Conservation (phyloP, 2,888 invertebrate species). For the Bombylius discolor region DNA sequence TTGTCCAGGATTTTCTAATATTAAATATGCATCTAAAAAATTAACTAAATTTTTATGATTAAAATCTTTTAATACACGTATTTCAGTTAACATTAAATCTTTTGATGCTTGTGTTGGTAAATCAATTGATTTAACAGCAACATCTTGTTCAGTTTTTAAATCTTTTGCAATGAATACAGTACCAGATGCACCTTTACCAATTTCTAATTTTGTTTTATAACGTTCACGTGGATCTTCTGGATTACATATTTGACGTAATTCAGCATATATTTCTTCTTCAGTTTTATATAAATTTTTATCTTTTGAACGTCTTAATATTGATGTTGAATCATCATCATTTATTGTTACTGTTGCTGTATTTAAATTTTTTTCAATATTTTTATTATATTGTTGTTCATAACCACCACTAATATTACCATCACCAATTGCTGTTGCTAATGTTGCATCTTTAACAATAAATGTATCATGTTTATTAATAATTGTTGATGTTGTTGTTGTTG, state of each 20-base stretch:
- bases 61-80: slow-evolving; percentile 79
- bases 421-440: slow-evolving; percentile 12
- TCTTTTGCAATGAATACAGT: slow-evolving; percentile 84
- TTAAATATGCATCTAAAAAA: slow-evolving; percentile 85
- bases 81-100: slow-evolving; percentile 90
- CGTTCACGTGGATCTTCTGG: slow-evolving; percentile 66
- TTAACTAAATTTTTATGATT: slow-evolving; percentile 92
- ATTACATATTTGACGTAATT: slow-evolving; percentile 66
- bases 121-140: slow-evolving; percentile 95
- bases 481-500: slow-evolving; percentile 5
- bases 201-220: slow-evolving; percentile 69
- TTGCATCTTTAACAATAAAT: slow-evolving; percentile 27
- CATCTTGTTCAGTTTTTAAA: slow-evolving; percentile 54
- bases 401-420: slow-evolving; percentile 32
- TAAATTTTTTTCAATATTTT: too few species aligned
- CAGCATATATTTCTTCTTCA: slow-evolving; percentile 50
- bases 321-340: slow-evolving; percentile 26
- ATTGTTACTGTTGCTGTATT: neutral
- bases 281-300: slow-evolving; percentile 30
- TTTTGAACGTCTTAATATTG: slow-evolving; percentile 32
- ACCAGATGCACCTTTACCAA: slow-evolving; percentile 87
- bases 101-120: slow-evolving; percentile 89
- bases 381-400: slow-evolving; percentile 23
- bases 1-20: slow-evolving; percentile 54
- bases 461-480: slow-evolving; percentile 30